Conservation (phyloP, 2,888 invertebrate species). For the Corythucha ciliata region DNA sequence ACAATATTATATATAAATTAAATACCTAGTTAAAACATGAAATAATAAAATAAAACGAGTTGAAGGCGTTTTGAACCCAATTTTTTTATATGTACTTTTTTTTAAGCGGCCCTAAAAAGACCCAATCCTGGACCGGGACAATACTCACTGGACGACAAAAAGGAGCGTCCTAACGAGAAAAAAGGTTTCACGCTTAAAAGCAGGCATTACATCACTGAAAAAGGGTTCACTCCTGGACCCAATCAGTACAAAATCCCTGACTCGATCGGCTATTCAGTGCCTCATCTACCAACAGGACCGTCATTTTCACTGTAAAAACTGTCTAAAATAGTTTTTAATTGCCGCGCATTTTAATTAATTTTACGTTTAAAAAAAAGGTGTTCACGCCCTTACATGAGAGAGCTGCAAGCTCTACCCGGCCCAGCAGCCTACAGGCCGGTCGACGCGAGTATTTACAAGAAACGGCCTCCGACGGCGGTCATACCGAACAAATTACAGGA, state of each 20-base stretch:
- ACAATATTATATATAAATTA: too few relatives aligned
- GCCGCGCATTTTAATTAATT: neutral
- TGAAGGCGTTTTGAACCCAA: too few relatives aligned
- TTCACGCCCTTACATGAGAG: constrained; percentile 16
- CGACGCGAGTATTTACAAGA: constrained; percentile 12
- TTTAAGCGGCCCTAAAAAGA: too few relatives aligned
- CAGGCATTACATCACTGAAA: constrained; percentile 4
- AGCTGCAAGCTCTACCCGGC: constrained; percentile 5
- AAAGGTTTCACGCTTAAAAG: constrained; percentile 19
- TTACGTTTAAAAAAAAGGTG: constrained; percentile 2
- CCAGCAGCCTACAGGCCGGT: constrained; percentile 14
- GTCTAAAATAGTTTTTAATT: neutral
- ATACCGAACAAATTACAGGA: constrained; percentile 1
- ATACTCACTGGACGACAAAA: constrained; percentile 12
- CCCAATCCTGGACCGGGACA: constrained; percentile 7
- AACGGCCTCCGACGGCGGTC: constrained; percentile 12
- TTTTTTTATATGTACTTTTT: too few relatives aligned
- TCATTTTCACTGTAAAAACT: constrained; percentile 15
- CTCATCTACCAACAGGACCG: constrained; percentile 18
- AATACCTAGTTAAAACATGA: too few relatives aligned
- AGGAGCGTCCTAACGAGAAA: constrained; percentile 9
- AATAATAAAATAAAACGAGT: too few relatives aligned
- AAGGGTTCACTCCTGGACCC: constrained; percentile 18
- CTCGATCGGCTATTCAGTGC: constrained; percentile 8
- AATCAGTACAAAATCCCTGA: constrained; percentile 23